Conservation (phyloP, 2,113 vertebrate species). For the Hypanus sabinus region DNA sequence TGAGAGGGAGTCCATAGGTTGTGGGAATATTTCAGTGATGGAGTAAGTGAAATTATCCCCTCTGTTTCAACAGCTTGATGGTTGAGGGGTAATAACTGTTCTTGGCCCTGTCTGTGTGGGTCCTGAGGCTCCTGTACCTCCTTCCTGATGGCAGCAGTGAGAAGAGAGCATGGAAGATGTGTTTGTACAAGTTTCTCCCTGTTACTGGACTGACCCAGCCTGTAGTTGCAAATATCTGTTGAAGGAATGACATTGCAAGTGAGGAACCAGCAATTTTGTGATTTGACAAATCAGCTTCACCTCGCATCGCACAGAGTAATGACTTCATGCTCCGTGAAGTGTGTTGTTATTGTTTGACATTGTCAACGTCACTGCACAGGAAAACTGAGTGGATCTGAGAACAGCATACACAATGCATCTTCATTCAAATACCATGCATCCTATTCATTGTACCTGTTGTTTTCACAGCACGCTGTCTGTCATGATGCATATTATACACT, state of each 20-base stretch:
- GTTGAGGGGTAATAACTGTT: too few relatives aligned
- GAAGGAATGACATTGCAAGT: conserved; percentile 28
- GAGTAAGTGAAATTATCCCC: too few relatives aligned
- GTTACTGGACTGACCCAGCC: not conserved
- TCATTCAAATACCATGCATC: not conserved
- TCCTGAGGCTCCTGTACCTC: too few relatives aligned
- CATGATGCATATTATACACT: not conserved
- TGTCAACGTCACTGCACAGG: not conserved
- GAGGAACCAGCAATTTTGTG: conserved; percentile 13
- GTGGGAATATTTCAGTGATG: too few relatives aligned
- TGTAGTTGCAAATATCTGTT: not conserved
- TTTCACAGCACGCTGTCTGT: not conserved
- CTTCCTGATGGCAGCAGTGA: too few relatives aligned
- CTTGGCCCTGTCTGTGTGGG: too few relatives aligned
- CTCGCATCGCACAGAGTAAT: conserved; percentile 27
- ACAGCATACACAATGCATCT: not conserved
- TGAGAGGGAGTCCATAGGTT: too few relatives aligned
- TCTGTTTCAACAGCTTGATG: too few relatives aligned
- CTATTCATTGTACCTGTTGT: not conserved
- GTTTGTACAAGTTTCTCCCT: not conserved
- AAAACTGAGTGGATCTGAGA: not conserved
- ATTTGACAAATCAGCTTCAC: conserved; percentile 35
- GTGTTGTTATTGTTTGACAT: conserved; percentile 34
- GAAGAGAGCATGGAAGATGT: not conserved
- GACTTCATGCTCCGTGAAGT: conserved; percentile 26